Base-by-base conservation (phyloP, 2,797 vertebrate genomes). In the Mormyrus proboscirostris region DNA sequence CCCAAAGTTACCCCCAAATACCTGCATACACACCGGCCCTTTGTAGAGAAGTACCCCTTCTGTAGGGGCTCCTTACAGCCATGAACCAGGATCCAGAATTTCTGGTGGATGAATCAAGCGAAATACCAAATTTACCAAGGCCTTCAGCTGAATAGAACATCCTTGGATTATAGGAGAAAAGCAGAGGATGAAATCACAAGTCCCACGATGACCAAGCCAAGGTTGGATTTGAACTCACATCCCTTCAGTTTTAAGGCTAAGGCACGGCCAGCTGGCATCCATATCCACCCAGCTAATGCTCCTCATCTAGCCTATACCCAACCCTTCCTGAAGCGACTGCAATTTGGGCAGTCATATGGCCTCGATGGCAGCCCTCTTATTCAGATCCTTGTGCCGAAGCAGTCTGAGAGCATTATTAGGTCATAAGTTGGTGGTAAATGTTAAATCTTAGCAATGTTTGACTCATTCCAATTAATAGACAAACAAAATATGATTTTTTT, bases 171-270 rank as follows among this genome's bases (percentile, higher is more conserved):
- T 47, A 4, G 73, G 38, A 79, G 65, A 73, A 16, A 33, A 33
- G 69, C 69, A 73, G 69, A 73, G 76, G 76, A 82, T 82, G 76
- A 82, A 47, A 33, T 82, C 76, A 82, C 76, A 47, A 82, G 76
- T 19, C 76, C 19, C 76, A 47, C 29, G 1, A 19, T 86, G 84
- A 51, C 44, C 49, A 51, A 51, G 84, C 84, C 51, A 29, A 53
- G 50, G 19, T 16, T 82, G 76, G 16, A 82, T 47, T 44, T 47
- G 41, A 82, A 82, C 76, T 47, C 76, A 82, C 76, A 82, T 47
- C 76, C 76, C 73, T 79, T 41, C 73, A 79, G 73, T 69, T 33
- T 25, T 29, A 69, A 69, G 62, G 25, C 22, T 5, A 33, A 73
- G 65, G 65, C 10, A 73, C 29, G 38, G 29, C 65, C 65, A 73